Base-by-base conservation (phyloP, 1,140 invertebrate species). In the Zaprionus ghesquierei region DNA sequence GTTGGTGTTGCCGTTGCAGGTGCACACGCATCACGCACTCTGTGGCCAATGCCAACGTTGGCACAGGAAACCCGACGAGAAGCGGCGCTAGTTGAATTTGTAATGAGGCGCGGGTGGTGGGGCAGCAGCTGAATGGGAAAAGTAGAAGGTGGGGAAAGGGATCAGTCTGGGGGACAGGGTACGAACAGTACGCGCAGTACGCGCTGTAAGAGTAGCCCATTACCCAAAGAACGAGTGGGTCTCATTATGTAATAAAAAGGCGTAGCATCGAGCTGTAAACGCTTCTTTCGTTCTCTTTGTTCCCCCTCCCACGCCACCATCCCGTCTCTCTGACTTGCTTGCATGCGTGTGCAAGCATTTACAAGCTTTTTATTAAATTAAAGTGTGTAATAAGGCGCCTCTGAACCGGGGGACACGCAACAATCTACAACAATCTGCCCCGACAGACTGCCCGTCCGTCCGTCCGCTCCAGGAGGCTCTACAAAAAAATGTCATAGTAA, bases 341-440 rank as follows among this genome's bases (percentile, higher is more conserved):
- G 15, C 70, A 73, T 73, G 69, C 87, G 75, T 82, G 81, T 76
- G 82, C 64, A 87, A 62, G 75, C 81, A 86, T 79, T 86, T 86
- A 86, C 82, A 87, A 82, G 81, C 82, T 87, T 87, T 85, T 87
- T 86, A 86, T 86, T 86, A 87, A 86, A 86, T 86, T 87, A 86
- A 86, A 82, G 79, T 79, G 84, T 82, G 81, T 82, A 86, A 86
- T 89, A 86, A 70, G 82, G 82, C 81, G 81, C 82, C 81, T 72
- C 79, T 76, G 75, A 85, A 64, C 81, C 77, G 63, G 63, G 77
- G 56, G 49, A 64, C 81, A 84, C 81, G 81, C 81, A 85, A 79
- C 81, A 84, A 79, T 51, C 63, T n/a, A 63, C 61, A 44, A 22
- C n/a, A 50, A 63, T 8, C 10, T 27, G 41, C n/a, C n/a, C 35